Evolutionary conservation across 92 coral and sea anemone species (phyloP), one percentile per base, ranked within the genome.

Genomic region (Bergia sp.): DNA sequence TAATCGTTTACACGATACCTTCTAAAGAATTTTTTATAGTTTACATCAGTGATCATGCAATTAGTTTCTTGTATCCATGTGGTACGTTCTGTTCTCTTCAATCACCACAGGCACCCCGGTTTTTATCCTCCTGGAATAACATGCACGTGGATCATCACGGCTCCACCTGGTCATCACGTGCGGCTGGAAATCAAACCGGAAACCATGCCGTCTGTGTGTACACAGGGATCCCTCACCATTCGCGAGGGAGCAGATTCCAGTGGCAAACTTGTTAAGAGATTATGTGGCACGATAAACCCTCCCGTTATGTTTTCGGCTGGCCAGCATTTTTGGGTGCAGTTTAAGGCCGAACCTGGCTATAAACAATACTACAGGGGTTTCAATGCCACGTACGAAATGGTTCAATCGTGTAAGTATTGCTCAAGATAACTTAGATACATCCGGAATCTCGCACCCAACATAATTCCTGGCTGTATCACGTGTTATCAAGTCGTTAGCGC

Each of bases 131-230:
- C 77, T 3, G 87, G 87, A 67, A 61, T 84, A 10, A 69, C 65
- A 44, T 84, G 87, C 7, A 37, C 77, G 61, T 84, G 87, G 87
- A 84, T 8, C n/a, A 84, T 84, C 79, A 84, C 79, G 12, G 87
- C 87, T 45, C 87, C 87, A 0, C 29, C 39, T 23, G 87, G 42
- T 36, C 87, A 50, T 38, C 87, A 84, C 64, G 77, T 84, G 77
- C 87, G 77, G 12, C 78, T 84, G 41, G 42, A 44, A 55, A 42
- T 84, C 78, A 84, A 69, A 36, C 77, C 79, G 18, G 10, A 3
- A 6, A 80, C 85, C 45, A 71, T 36, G 65, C 87, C 77, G 0
- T 15, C 64, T 69, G 21, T 58, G 36, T 84, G 87, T 71, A 43
- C 69, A 0, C 53, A 4, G 37, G 87, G 77, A 45, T 69, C 87